Conservation (phyloP, 2,797 vertebrate species). For the Micromesistius poutassou region DNA sequence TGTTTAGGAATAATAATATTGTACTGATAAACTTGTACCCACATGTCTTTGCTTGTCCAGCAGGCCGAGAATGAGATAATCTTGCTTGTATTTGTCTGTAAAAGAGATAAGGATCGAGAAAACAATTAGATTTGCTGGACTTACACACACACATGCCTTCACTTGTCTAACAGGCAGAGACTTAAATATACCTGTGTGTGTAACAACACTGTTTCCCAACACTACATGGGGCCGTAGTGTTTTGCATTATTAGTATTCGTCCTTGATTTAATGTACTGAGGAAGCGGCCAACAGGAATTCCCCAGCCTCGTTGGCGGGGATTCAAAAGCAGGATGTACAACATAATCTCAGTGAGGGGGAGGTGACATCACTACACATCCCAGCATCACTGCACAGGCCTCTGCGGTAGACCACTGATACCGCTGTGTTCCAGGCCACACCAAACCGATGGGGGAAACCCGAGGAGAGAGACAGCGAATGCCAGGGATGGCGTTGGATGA, state of each 20-base stretch:
- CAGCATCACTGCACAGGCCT: not conserved
- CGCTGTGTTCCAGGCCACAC: not conserved
- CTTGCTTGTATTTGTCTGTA: not conserved
- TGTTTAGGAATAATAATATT: not conserved
- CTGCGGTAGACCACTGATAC: not conserved
- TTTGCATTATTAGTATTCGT: not conserved
- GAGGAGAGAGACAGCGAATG: not conserved
- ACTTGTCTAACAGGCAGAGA: not conserved
- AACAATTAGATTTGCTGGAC: not conserved
- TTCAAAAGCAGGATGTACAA: slow-evolving; percentile 30
- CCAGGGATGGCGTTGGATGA: slow-evolving; percentile 7
- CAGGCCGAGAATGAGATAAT: not conserved
- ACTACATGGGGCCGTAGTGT: not conserved
- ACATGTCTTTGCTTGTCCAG: not conserved
- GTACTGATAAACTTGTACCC: not conserved
- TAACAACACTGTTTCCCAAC: not conserved
- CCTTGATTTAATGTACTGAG: not conserved
- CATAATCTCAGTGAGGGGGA: slow-evolving; percentile 32
- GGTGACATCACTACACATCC: not conserved
- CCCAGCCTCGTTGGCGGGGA: slow-evolving; percentile 19
- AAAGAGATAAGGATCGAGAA: not conserved
- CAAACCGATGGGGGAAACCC: not conserved
- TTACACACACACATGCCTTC: not conserved
- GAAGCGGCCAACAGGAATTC: not conserved
- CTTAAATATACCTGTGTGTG: not conserved